Base-by-base conservation (phyloP, 2,797 vertebrate genomes). In the Anguilla anguilla region DNA sequence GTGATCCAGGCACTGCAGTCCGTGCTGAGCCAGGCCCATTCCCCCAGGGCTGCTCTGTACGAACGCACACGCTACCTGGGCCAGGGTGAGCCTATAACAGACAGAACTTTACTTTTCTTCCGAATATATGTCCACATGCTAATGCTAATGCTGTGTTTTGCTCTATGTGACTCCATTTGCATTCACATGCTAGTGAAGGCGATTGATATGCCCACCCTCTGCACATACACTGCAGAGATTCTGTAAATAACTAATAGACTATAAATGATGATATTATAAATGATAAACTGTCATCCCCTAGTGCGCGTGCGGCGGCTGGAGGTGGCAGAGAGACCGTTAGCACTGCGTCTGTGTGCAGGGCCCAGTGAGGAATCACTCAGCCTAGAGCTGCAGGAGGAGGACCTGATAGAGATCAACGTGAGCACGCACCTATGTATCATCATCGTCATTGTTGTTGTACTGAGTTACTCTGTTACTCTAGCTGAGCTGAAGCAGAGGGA, bases 341-440 rank as follows among this genome's bases (percentile, higher is more conserved):
- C 92, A 85, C 93, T 99, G 28, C 97, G 98, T 46, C 93, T 99
- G 89, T 96, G 97, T 89, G 97, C 97, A 0, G 98, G 98, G 0
- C 98, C 98, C 83, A 97, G 94, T 69, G 98, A 99, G 92, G 97
- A 97, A 83, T 92, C 93, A 86, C 92, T 99, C 89, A 97, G 96
- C 93, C 96, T 99, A 43, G 94, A 99, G 90, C 94, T 99, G 88
- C 98, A 98, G 92, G 98, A 99, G 92, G 99, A 99, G 1, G 98
- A 99, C 89, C 98, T 97, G 0, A 98, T 97, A 25, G 98, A 99
- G 43, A 97, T 99, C 69, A 98, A 99, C 2, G 98, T 99, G 94
- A 97, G 77, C 49, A 46, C 3, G 10, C 57, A 39, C 2, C 10
- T 79, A 3, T 19, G 17, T 17, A 81, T 81, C 3, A 49, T 51